These are phyloP conservation scores for Tachycineta bicolor DNA, from an alignment of 2,113 vertebrate species.

Conservation along the genomic window DNA sequence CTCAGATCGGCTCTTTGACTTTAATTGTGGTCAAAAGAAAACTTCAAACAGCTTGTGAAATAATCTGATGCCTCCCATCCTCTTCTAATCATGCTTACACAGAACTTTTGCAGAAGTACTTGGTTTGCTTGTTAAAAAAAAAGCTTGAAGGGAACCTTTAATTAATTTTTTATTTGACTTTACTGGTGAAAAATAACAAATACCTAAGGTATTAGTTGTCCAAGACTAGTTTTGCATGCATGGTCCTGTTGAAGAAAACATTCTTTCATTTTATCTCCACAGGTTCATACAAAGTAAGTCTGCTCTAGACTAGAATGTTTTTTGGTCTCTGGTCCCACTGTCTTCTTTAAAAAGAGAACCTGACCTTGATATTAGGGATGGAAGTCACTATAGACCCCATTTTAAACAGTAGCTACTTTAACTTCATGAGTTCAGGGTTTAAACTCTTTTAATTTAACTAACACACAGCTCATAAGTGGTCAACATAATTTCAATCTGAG, in stretches of 20 bases:
- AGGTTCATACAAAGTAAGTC: background rate
- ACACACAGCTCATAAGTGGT: background rate
- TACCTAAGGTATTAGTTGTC: background rate
- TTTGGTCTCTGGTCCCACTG: background rate
- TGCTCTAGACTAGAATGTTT: background rate
- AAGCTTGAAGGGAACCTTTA: background rate
- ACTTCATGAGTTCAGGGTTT: background rate
- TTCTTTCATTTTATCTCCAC: background rate
- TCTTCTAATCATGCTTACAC: background rate
- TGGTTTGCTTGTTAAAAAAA: background rate
- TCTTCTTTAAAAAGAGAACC: background rate
- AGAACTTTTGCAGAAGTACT: background rate
- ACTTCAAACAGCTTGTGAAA: background rate
- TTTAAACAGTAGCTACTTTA: background rate
- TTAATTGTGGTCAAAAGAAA: constrained; percentile 2
- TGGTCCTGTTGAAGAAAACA: background rate
- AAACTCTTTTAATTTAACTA: background rate
- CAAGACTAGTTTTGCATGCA: background rate
- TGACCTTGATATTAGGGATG: background rate
- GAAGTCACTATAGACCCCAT: background rate
- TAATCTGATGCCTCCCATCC: background rate
- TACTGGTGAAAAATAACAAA: background rate
- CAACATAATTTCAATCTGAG: background rate
- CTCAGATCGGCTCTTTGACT: background rate
- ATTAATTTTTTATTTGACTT: constrained; percentile 43